phyloP scores from a whole-genome alignment of 1,140 invertebrate genomes.

The Amyelois transitella region DNA sequence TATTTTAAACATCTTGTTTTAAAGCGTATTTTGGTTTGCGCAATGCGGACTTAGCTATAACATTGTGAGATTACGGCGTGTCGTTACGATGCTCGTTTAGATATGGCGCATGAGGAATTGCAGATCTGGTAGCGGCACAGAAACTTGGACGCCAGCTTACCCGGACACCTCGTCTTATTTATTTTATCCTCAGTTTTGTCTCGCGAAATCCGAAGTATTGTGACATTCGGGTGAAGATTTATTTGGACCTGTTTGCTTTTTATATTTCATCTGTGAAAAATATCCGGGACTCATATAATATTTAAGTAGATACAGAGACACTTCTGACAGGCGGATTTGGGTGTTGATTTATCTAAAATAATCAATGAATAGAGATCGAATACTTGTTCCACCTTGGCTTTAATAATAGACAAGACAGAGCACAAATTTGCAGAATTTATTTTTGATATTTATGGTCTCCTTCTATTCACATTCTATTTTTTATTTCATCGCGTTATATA shows the following conservation, averaged over 20 bases:
- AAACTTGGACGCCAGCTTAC: conserved; percentile 16
- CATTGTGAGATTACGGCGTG: conserved; percentile 62
- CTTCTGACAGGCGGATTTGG: no score
- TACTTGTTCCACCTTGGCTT: no score
- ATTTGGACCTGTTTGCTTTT: background rate
- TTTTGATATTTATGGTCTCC: no score
- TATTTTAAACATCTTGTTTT: conserved; percentile 8
- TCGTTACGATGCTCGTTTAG: conserved; percentile 72
- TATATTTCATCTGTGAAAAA: background rate
- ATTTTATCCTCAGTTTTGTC: conserved; percentile 10
- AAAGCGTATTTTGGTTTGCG: conserved; percentile 36
- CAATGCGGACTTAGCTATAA: conserved; percentile 32
- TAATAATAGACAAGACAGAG: no score
- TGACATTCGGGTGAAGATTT: background rate
- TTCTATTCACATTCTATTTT: no score
- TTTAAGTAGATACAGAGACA: background rate
- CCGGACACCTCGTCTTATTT: conserved; percentile 14
- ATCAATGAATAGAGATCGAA: no score
- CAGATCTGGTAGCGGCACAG: conserved; percentile 47
- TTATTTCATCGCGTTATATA: no score
- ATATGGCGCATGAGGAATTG: conserved; percentile 66
- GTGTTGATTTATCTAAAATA: no score
- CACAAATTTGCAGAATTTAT: no score
- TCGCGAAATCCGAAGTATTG: background rate
- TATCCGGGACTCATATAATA: background rate